A percentile compares a stretch with the other conserved stretches of the same genome.
Evolutionary conservation across 1,140 invertebrate species (phyloP).

Genomic region (Leptoteleia sp.): DNA sequence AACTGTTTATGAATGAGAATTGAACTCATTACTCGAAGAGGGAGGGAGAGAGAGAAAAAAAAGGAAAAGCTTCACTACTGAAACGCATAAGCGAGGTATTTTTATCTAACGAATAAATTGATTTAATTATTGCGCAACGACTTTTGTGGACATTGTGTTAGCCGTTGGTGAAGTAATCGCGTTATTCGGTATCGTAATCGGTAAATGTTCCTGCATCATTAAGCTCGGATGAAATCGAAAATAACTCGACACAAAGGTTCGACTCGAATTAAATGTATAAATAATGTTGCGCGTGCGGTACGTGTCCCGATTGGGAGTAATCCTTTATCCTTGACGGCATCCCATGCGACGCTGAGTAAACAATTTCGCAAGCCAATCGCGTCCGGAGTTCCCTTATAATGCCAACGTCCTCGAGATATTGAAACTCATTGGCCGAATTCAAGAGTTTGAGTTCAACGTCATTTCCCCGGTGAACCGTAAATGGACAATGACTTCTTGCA

Average conservation of each 20-base stretch:
- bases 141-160: no score
- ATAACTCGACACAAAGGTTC: not conserved
- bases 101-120: no score
- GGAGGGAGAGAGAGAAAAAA: no score
- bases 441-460: slow-evolving; percentile 46
- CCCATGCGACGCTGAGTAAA: slow-evolving; percentile 73
- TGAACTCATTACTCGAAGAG: no score
- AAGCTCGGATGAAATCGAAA: slow-evolving; percentile 3
- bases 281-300: slow-evolving; percentile 33
- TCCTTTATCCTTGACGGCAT: slow-evolving; percentile 78
- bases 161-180: no score
- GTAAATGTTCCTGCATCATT: not conserved
- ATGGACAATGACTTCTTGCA: slow-evolving; percentile 32
- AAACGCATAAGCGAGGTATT: no score
- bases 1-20: no score
- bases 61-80: no score
- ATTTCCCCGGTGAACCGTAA: slow-evolving; percentile 49
- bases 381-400: slow-evolving; percentile 78
- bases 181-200: no score
- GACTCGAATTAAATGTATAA: slow-evolving; percentile 32
- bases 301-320: slow-evolving; percentile 67
- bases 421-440: slow-evolving; percentile 62
- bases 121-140: no score
- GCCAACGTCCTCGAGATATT: slow-evolving; percentile 51
- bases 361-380: slow-evolving; percentile 77